These are phyloP conservation scores for Phalloptychus januarius DNA, from an alignment of 2,797 vertebrate species.

Conservation along the genomic window DNA sequence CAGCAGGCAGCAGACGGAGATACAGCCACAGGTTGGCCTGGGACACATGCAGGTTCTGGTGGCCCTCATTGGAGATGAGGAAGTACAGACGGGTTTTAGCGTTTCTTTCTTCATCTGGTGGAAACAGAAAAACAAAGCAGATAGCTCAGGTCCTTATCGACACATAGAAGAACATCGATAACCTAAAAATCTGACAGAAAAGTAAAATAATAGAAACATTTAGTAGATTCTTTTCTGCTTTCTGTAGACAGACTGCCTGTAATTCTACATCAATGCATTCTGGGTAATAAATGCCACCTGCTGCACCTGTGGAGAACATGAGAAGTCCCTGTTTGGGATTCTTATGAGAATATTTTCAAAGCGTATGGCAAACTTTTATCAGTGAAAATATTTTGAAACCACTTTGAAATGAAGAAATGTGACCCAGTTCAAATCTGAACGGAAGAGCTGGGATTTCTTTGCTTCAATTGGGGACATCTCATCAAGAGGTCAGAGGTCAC, in stretches of 20 bases:
- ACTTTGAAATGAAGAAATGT: background rate
- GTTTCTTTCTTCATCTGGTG: conserved; percentile 87
- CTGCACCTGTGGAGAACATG: too few species aligned
- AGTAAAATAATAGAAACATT: background rate
- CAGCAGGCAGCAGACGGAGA: conserved; percentile 89
- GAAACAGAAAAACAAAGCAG: conserved; percentile 47
- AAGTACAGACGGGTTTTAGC: conserved; percentile 91
- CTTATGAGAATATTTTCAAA: background rate
- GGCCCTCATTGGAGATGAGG: conserved; percentile 95
- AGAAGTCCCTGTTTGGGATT: background rate
- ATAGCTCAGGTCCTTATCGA: conserved; percentile 2
- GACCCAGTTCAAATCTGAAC: background rate
- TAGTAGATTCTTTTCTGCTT: background rate
- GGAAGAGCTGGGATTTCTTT: too few species aligned
- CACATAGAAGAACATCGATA: background rate
- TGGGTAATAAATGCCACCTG: background rate
- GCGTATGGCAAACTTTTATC: background rate
- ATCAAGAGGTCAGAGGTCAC: too few species aligned
- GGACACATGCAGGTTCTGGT: conserved; percentile 93
- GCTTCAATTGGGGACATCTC: too few species aligned
- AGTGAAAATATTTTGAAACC: background rate
- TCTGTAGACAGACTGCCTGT: too few species aligned
- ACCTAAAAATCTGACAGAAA: background rate
- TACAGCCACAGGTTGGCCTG: conserved; percentile 98
- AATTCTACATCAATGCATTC: too few species aligned